Percentiles rank a stretch among this genome's conserved stretches.
These are phyloP conservation scores for Microtus ochrogaster DNA, from an alignment of 2,113 vertebrate species.

Conservation along the genomic window DNA sequence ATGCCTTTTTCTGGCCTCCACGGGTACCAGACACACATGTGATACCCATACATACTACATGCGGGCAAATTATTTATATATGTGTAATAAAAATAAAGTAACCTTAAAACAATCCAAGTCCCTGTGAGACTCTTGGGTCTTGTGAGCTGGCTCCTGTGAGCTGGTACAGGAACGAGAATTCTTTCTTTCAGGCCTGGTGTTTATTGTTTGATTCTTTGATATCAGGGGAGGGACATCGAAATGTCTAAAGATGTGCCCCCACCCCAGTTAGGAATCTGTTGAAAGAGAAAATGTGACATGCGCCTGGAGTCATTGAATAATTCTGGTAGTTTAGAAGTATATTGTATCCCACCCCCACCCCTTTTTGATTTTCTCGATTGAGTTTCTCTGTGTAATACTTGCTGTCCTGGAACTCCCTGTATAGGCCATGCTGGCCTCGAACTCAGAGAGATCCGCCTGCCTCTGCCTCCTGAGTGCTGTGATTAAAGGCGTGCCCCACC, in stretches of 20 bases:
- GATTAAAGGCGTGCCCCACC: neutral
- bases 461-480: neutral
- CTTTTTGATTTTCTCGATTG: neutral
- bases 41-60: neutral
- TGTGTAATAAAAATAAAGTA: neutral
- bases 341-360: neutral
- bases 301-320: neutral
- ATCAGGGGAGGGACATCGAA: neutral
- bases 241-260: neutral
- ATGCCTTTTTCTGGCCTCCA: neutral
- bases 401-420: neutral
- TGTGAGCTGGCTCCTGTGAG: slow-evolving; percentile 52
- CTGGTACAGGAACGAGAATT: neutral
- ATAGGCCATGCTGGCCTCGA: neutral
- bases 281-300: neutral
- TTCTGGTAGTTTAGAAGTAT: neutral
- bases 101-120: neutral
- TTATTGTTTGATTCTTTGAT: neutral
- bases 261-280: neutral
- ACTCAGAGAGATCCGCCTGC: neutral
- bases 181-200: neutral
- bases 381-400: neutral
- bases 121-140: slow-evolving; percentile 42
- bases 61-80: neutral
- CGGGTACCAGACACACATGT: neutral